phyloP scores from a whole-genome alignment of 1,140 invertebrate genomes.

The Atopsyche davidsoni region DNA sequence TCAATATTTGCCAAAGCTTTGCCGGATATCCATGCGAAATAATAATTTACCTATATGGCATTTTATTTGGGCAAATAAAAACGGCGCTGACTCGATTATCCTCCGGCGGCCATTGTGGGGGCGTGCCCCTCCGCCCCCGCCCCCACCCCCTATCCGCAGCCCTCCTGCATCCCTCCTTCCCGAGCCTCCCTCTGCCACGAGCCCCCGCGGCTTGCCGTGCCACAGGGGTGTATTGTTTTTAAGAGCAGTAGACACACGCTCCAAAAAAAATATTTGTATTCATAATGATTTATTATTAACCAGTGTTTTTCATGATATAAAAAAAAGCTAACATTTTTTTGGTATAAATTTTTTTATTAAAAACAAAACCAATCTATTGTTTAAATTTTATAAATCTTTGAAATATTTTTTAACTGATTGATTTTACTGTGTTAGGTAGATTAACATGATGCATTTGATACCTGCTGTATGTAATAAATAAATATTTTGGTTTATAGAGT shows the following conservation, averaged over 20 bases:
- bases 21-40: constrained; percentile 15
- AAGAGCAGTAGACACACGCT: background rate
- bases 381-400: too few species aligned
- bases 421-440: too few species aligned
- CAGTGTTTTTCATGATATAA: too few species aligned
- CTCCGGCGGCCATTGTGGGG: constrained; percentile 2
- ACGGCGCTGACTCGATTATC: constrained; percentile 22
- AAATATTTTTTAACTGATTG: too few species aligned
- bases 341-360: too few species aligned
- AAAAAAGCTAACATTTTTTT: too few species aligned
- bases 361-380: too few species aligned
- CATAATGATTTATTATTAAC: too few species aligned
- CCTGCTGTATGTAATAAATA: too few species aligned
- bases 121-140: background rate
- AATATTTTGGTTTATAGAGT: too few species aligned
- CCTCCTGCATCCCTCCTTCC: constrained; percentile 6
- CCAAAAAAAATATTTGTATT: too few species aligned
- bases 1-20: constrained; percentile 10
- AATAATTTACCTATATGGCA: constrained; percentile 15
- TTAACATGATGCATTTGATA: too few species aligned
- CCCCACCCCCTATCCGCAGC: background rate
- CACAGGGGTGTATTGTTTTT: background rate
- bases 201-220: background rate
- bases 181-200: constrained; percentile 2
- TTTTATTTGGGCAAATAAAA: constrained; percentile 28